Percentiles rank a stretch among this genome's conserved stretches.
Evolutionary conservation across 2,797 vertebrate genomes (phyloP).

Genomic region (Vultur gryphus): DNA sequence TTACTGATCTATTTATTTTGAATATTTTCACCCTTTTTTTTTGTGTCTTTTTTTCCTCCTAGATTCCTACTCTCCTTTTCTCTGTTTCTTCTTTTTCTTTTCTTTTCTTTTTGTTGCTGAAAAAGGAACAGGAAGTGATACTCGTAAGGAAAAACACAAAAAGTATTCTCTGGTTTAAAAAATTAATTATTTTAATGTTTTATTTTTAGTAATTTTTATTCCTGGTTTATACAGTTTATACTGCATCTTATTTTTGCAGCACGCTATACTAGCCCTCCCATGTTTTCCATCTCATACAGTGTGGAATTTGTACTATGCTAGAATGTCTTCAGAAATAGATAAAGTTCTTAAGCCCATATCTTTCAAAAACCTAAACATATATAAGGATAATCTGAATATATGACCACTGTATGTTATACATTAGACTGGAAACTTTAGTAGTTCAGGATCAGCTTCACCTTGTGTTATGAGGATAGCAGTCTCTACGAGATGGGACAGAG

Average conservation of each 20-base stretch:
- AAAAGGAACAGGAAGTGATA: neutral
- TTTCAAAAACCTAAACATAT: neutral
- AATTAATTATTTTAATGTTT: neutral
- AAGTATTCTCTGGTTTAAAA: neutral
- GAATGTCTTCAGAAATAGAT: neutral
- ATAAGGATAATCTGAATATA: neutral
- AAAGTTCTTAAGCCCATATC: neutral
- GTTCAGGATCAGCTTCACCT: neutral
- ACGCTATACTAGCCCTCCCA: neutral
- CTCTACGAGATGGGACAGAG: neutral
- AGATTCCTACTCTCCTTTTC: neutral
- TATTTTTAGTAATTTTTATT: neutral
- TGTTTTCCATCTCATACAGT: accelerated
- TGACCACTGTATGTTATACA: neutral
- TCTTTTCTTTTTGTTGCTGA: neutral
- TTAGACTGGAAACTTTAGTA: neutral
- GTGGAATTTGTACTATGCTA: neutral
- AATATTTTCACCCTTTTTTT: neutral
- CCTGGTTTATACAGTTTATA: neutral
- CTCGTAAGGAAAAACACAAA: neutral
- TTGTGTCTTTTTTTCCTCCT: neutral
- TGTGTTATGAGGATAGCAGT: neutral
- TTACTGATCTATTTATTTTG: neutral
- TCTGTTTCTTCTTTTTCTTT: neutral
- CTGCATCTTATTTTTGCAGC: neutral